Evolutionary conservation across 2,888 invertebrate genomes (phyloP).

Genomic region (Pristionchus mayeri): DNA sequence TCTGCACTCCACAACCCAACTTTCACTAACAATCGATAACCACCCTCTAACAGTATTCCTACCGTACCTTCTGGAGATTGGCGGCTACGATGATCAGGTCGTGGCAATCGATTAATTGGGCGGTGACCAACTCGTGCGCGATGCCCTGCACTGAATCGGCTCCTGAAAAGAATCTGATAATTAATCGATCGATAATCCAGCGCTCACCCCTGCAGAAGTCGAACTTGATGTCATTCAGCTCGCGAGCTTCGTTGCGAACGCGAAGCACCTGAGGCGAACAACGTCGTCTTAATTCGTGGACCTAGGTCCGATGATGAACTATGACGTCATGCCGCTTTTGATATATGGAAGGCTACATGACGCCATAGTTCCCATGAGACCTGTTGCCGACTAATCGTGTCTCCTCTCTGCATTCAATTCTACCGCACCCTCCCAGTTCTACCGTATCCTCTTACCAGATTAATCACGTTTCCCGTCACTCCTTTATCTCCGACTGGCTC

Average conservation of each 20-base stretch:
- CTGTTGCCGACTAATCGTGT: not conserved
- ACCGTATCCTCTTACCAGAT: slow-evolving; percentile 53
- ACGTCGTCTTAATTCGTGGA: too few relatives aligned
- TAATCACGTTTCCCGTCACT: slow-evolving; percentile 56
- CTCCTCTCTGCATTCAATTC: not conserved
- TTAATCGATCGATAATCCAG: too few relatives aligned
- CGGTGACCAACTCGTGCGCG: slow-evolving; percentile 83
- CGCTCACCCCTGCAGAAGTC: slow-evolving; percentile 84
- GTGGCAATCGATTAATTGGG: slow-evolving; percentile 91
- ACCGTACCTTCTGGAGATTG: slow-evolving; percentile 90
- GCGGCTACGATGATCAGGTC: slow-evolving; percentile 93
- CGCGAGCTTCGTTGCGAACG: slow-evolving; percentile 85
- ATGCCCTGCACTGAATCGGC: slow-evolving; percentile 76
- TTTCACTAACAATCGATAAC: not conserved
- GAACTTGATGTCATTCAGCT: slow-evolving; percentile 97
- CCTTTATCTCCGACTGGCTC: slow-evolving; percentile 27
- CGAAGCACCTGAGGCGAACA: slow-evolving; percentile 75
- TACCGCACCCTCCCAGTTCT: not conserved
- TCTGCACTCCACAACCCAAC: not conserved
- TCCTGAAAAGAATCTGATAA: slow-evolving; percentile 2
- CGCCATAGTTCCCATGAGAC: too few relatives aligned
- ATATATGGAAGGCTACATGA: too few relatives aligned
- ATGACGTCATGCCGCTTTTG: too few relatives aligned
- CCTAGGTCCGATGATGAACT: too few relatives aligned
- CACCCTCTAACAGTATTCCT: slow-evolving; percentile 77